A percentile compares a stretch with the other conserved stretches of the same genome.
Conservation (phyloP, 2,113 vertebrate species). For the Emydocephalus ijimae region DNA sequence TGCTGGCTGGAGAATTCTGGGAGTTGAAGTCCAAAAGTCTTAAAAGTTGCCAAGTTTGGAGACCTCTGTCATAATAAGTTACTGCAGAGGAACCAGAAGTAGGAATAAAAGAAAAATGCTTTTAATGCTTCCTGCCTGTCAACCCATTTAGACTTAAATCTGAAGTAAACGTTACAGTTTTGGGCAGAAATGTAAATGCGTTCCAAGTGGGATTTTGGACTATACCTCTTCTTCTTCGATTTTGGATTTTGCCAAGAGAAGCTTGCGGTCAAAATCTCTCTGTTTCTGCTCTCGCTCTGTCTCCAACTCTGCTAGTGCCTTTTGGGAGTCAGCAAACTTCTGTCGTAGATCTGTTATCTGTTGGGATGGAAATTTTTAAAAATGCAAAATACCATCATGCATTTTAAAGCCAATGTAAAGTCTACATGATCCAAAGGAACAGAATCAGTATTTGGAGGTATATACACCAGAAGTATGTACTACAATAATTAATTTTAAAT, state of each 20-base stretch:
- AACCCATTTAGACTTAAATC: background rate
- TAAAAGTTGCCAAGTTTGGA: too few relatives aligned
- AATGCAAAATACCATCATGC: background rate
- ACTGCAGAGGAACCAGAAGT: background rate
- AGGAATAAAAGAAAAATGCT: background rate
- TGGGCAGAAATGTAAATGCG: background rate
- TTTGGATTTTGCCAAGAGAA: slow-evolving; percentile 93
- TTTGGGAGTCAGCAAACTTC: slow-evolving; percentile 84
- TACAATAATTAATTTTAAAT: background rate
- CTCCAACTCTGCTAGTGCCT: slow-evolving; percentile 84
- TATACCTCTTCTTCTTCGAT: slow-evolving; percentile 91
- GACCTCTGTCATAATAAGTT: background rate
- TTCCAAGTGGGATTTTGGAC: slow-evolving; percentile 5
- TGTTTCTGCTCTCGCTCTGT: slow-evolving; percentile 89
- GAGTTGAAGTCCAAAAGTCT: too few relatives aligned
- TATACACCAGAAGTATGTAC: background rate
- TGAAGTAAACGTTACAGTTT: background rate
- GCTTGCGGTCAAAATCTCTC: slow-evolving; percentile 94
- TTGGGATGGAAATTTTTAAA: background rate
- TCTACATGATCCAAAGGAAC: background rate
- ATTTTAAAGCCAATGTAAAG: background rate
- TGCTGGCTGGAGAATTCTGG: too few relatives aligned
- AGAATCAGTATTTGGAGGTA: background rate
- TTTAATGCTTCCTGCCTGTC: background rate
- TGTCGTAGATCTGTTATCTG: slow-evolving; percentile 92